These are phyloP conservation scores for Parnassius orleans DNA, from an alignment of 2,888 invertebrate species.

Conservation along the genomic window DNA sequence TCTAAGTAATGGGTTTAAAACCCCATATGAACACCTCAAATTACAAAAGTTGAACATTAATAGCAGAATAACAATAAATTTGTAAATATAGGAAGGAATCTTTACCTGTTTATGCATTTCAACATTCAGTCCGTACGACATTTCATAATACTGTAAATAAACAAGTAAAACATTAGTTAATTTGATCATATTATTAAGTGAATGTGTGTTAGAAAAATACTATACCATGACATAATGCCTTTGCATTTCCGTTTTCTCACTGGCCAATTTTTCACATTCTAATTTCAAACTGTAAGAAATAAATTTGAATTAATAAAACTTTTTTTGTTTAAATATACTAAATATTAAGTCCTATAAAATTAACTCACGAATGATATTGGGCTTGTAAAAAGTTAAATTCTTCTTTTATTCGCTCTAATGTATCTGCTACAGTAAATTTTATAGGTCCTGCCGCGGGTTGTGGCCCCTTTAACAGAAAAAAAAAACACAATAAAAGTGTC, in stretches of 20 bases:
- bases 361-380: constrained; percentile 95
- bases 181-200: not conserved
- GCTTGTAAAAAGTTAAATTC: constrained; percentile 97
- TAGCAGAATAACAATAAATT: too few relatives aligned
- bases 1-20: too few relatives aligned
- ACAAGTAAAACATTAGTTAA: constrained; percentile 34
- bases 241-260: constrained; percentile 99
- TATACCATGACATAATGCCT: constrained; percentile 99
- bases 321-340: constrained; percentile 5
- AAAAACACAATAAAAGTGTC: constrained; percentile 41
- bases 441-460: constrained; percentile 94
- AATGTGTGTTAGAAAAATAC: constrained; percentile 25
- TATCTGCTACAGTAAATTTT: constrained; percentile 95
- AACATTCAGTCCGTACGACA: constrained; percentile 96
- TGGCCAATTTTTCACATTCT: constrained; percentile 98
- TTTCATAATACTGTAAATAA: constrained; percentile 94
- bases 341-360: not conserved
- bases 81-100: not conserved
- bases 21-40: too few relatives aligned
- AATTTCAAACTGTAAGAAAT: constrained; percentile 90
- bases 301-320: not conserved
- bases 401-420: constrained; percentile 96
- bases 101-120: constrained; percentile 97
- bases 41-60: too few relatives aligned
- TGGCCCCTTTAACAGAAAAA: constrained; percentile 84